Evolutionary conservation across 2,797 vertebrate genomes (phyloP), one percentile per base, ranked within the genome.

Genomic region (Meriones psammophilus): DNA sequence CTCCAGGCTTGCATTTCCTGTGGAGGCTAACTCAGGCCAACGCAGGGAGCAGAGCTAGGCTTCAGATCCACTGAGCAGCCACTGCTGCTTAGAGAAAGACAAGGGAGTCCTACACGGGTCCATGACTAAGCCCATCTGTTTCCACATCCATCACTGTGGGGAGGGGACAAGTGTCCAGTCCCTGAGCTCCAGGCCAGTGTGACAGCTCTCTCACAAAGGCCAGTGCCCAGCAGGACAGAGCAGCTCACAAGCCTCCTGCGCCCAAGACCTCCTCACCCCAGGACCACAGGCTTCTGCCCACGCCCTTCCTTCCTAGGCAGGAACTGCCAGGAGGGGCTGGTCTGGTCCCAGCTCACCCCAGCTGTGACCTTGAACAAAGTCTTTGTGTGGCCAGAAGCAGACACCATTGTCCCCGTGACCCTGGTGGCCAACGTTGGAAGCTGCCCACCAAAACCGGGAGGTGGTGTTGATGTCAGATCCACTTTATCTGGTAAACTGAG

Each of bases 221-320:
- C 22, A 89, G 77, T 54, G 39, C 74, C 62, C 7, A 20, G 68
- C 26, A 42, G 79, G 68, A 24, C 62, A 36, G 30, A 36, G 39
- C 9, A 0, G 28, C 54, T 60, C 46, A 5, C 15, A 13, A 22
- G 54, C 54, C 13, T 62, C 80, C 66, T 46, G 36, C 64, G 6
- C 46, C 9, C 36, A 60, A n/a, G 2, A 22, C 13, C 83, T 30
- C 13, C 66, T 71, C 66, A 54, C 76, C 54, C 18, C 60, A 28
- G 50, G 69, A 42, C 88, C 20, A 7, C n/a, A 26, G 81, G 58
- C 42, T 86, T 76, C 58, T 86, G 33, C 30, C 88, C n/a, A 68
- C 85, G 18, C 90, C 93, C 95, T 93, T 96, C 96, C 97, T 97
- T 97, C 94, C 97, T 89, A 88, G 20, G 26, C 93, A 95, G 95